These are phyloP conservation scores for Squalus acanthias DNA, from an alignment of 2,797 vertebrate genomes.

Conservation along the genomic window DNA sequence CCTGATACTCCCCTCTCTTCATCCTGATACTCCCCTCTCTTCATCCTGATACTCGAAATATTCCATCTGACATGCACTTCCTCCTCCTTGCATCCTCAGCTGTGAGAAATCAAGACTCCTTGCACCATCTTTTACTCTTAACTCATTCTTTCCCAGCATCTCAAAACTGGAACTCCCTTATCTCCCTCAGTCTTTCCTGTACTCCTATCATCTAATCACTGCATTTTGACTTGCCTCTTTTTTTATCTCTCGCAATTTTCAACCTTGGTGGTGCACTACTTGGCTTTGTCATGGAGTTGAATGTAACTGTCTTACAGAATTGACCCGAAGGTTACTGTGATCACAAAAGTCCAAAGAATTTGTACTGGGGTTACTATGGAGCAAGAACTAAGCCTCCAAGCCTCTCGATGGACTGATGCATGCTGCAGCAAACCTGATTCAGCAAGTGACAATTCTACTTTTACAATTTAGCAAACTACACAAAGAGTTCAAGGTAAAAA, in stretches of 20 bases:
- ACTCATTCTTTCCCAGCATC: not conserved
- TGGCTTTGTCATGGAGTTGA: not conserved
- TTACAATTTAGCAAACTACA: not conserved
- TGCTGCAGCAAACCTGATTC: not conserved
- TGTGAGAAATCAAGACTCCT: not conserved
- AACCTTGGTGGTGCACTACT: not conserved
- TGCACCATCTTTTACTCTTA: not conserved
- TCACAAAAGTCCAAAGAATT: not conserved
- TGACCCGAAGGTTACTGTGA: not conserved
- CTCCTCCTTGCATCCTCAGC: constrained; percentile 10
- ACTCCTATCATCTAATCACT: too few relatives aligned
- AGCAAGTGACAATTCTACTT: not conserved
- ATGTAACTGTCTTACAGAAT: not conserved
- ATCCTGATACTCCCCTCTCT: constrained; percentile 22
- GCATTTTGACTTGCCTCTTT: not conserved
- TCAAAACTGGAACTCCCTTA: not conserved
- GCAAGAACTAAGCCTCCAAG: not conserved
- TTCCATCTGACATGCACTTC: not conserved
- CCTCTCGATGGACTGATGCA: not conserved
- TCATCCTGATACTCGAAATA: constrained; percentile 15
- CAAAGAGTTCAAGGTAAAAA: not conserved
- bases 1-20: constrained; percentile 22
- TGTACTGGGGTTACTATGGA: not conserved
- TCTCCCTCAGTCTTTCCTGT: not conserved
- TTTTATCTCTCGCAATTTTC: not conserved